Base-by-base conservation (phyloP, 30 jellyfish, hydroid and myxozoan genomes). In the Phacellophora camtschatica region DNA sequence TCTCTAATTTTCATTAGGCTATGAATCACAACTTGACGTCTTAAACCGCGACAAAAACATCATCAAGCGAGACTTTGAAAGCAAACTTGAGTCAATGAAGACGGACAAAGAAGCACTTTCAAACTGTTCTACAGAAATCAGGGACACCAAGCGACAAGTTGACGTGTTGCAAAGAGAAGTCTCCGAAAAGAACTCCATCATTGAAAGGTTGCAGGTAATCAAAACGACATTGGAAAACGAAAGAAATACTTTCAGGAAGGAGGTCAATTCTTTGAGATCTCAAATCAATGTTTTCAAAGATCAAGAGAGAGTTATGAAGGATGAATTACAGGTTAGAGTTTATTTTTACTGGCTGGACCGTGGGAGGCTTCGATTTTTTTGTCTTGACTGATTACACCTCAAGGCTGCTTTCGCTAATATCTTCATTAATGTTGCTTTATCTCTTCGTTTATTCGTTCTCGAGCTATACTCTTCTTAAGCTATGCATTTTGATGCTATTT, bases 111-210 rank as follows among this genome's bases (percentile, higher is more conserved):
- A 93, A 42, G 63, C 84, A 12, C 33, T 73, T 25, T 63, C 93
- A 16, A 74, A 51, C 59, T 35, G 88, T 36, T 93, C 82, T 48
- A 37, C 45, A 3, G 96, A 86, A 66, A 29, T 78, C 39, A 77
- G 94, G 19, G 97, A 86, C 25, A 88, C 76, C 18, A 56, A 33
- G 39, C 69, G 96, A 16, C 96, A 81, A 10, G 82, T 77, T 23
- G 99, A 93, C 31, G 62, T 86, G 51, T 66, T 77, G 36, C 96
- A 86, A 43, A 63, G 82, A 24, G 99, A 93, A 45, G 80, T 93
- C 45, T 59, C 57, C 5, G 99, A 93, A 85, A 93, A 93, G 88
- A 93, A 95, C 63, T 81, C 99, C 9, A 64, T 93, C 18, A 93
- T 93, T 11, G 99, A 93, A 63, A 55, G 95, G 36, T 63, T 93